phyloP scores from a whole-genome alignment of 1,140 invertebrate species.

The Probaryconus sp. region DNA sequence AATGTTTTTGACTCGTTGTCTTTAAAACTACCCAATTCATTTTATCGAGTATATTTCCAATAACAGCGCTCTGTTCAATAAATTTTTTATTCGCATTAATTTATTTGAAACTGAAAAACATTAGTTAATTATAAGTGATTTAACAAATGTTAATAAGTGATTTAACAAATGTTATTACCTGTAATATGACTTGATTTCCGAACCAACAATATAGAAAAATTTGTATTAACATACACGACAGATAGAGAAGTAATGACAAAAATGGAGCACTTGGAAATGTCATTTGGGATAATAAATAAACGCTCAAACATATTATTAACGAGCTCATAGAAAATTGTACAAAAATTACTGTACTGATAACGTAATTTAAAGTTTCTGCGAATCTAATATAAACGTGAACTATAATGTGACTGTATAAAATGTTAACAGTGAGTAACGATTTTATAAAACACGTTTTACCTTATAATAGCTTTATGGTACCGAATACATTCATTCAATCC shows the following conservation, averaged over 20 bases:
- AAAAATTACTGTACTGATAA: conserved; percentile 59
- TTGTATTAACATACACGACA: conserved; percentile 62
- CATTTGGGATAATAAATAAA: conserved; percentile 63
- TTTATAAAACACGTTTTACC: conserved; percentile 26
- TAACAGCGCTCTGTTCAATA: conserved; percentile 47
- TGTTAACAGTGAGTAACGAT: too few relatives aligned
- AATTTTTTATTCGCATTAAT: background rate
- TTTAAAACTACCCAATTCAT: conserved; percentile 56
- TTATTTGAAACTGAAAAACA: background rate
- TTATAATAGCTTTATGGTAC: conserved; percentile 57
- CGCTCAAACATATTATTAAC: conserved; percentile 62
- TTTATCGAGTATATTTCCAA: conserved; percentile 47
- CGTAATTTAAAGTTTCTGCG: conserved; percentile 55
- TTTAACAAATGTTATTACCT: conserved; percentile 50
- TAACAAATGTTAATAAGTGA: too few relatives aligned
- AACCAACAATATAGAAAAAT: conserved; percentile 67
- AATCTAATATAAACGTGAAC: conserved; percentile 58
- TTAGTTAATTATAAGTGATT: too few relatives aligned
- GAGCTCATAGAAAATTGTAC: conserved; percentile 63
- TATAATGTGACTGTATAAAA: conserved; percentile 26
- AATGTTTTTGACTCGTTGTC: conserved; percentile 40
- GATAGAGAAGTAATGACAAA: conserved; percentile 59
- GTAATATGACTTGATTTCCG: conserved; percentile 64
- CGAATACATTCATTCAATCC: conserved; percentile 38
- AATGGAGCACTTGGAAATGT: conserved; percentile 58